Evolutionary conservation across 2,797 vertebrate species (phyloP), one percentile per base, ranked within the genome.

Genomic region (Epinephelus awoara): DNA sequence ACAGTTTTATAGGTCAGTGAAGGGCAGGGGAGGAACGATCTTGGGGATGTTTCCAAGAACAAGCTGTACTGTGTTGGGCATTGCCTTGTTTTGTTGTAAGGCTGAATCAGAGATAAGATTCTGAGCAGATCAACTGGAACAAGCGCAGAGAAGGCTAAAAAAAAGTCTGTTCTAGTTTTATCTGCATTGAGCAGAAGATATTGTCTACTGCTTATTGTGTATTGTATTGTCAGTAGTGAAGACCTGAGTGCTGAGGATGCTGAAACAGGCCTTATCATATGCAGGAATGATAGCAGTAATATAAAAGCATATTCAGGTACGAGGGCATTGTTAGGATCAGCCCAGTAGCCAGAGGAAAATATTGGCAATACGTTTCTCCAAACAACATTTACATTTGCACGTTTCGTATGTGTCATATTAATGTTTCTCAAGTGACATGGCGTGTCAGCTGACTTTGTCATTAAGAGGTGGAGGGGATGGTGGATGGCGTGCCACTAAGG

Each of bases 61-160:
- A 55, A 38, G 42, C 57, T 67, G 50, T 21, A 19, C 2, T 42
- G n/a, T 67, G 29, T 34, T 11, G 38, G 49, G 2, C 15, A 27
- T 13, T 52, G n/a, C 15, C 34, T 63, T 13, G 2, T 55, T 66
- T 34, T 61, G 27, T 11, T 15, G 40, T 65, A 21, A 47, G 6
- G 40, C 42, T 47, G 73, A 68, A n/a, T 38, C 14, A 44, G 56
- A 55, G 38, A 69, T 40, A 54, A 9, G 9, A 56, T 63, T 34
- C 18, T 51, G 6, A 44, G 29, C 47, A 38, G 13, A 59, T 66
- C 18, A 57, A 69, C 49, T 61, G 19, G 38, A 47, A 23, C 29
- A 34, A 56, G 44, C 47, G 14, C 6, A 25, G 59, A 55, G n/a
- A 14, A 14, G n/a, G 47, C 9, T 52, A n/a, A 21, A 11, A 65